Evolutionary conservation across 2,888 invertebrate genomes (phyloP).

Genomic region (Hybos culiciformis): DNA sequence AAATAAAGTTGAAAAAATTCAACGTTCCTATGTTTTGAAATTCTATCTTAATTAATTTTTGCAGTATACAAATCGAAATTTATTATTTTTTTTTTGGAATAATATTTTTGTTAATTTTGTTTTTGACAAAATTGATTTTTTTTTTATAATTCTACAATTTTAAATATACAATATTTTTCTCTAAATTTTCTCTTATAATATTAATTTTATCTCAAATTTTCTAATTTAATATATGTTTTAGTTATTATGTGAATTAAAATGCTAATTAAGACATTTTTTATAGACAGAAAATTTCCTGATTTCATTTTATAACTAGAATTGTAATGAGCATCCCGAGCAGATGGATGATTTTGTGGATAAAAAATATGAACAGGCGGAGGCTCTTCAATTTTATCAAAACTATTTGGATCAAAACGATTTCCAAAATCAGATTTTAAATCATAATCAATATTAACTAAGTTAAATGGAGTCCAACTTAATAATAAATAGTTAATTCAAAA

Average conservation of each 20-base stretch:
- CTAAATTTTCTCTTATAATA: slow-evolving; percentile 10
- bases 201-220: not conserved
- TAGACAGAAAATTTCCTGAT: too few relatives aligned
- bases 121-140: not conserved
- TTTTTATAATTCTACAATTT: not conserved
- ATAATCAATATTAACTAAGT: slow-evolving; percentile 45
- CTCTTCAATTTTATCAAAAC: slow-evolving; percentile 51
- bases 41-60: not conserved
- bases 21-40: too few relatives aligned
- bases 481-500: too few relatives aligned
- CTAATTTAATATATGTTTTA: slow-evolving; percentile 8
- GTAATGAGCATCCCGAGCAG: slow-evolving; percentile 19
- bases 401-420: slow-evolving; percentile 34
- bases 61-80: too few relatives aligned
- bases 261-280: slow-evolving; percentile 10
- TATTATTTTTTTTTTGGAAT: too few relatives aligned
- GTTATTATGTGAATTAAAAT: slow-evolving; percentile 8
- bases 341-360: slow-evolving; percentile 44
- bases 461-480: slow-evolving; percentile 50
- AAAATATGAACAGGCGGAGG: slow-evolving; percentile 56
- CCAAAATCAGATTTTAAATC: slow-evolving; percentile 26
- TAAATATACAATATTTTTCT: slow-evolving; percentile 8
- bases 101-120: not conserved
- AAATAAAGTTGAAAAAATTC: too few relatives aligned
- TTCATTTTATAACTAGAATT: slow-evolving; percentile 10